Conservation (phyloP, 2,888 invertebrate species). For the Acleris cristana region DNA sequence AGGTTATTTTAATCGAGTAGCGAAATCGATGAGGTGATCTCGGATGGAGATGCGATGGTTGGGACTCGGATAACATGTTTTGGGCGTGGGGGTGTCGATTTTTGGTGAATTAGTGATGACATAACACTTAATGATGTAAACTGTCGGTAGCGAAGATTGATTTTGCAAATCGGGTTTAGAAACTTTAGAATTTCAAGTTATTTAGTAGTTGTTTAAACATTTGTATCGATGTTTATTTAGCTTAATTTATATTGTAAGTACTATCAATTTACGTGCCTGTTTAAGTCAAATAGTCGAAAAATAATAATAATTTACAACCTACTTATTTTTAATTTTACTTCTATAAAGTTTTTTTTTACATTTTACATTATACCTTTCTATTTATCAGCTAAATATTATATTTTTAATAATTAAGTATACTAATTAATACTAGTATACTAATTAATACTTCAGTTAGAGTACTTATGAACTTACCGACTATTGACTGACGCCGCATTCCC, state of each 20-base stretch:
- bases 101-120: conserved; percentile 31
- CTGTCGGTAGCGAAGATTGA: background rate
- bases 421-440: background rate
- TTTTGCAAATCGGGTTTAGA: background rate
- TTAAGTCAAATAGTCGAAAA: too few relatives aligned
- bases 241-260: too few relatives aligned
- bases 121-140: conserved; percentile 3
- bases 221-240: too few relatives aligned
- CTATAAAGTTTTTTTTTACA: rapidly evolving
- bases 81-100: conserved; percentile 54
- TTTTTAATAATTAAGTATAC: background rate
- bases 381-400: background rate
- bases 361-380: too few relatives aligned
- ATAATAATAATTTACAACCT: too few relatives aligned
- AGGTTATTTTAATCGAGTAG: conserved; percentile 39
- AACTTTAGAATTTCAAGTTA: too few relatives aligned
- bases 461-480: conserved; percentile 91
- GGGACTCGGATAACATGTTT: conserved; percentile 63
- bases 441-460: background rate
- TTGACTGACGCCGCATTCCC: conserved; percentile 93
- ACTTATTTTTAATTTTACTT: too few relatives aligned
- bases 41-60: conserved; percentile 63
- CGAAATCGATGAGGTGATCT: conserved; percentile 34
- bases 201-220: too few relatives aligned
- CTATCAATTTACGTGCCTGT: too few relatives aligned